Evolutionary conservation across 2,888 invertebrate species (phyloP).

Genomic region (Drosophila melanocephala): DNA sequence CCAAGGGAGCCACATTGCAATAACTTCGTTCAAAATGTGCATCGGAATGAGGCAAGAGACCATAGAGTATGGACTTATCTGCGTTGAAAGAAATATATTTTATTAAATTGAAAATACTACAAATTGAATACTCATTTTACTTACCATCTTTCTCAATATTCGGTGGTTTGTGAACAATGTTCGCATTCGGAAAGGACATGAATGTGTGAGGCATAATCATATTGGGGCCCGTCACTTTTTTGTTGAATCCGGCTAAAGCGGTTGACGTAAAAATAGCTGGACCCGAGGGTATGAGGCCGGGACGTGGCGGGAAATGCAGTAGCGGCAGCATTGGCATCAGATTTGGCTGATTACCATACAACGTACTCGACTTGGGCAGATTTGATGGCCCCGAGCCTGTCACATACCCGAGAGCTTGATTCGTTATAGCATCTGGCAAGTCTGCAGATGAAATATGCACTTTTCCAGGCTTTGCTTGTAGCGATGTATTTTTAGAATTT

Average conservation of each 20-base stretch:
- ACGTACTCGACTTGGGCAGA: neutral
- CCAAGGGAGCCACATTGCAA: conserved; percentile 84
- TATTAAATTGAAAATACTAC: neutral
- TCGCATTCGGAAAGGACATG: conserved; percentile 34
- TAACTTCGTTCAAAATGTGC: conserved; percentile 74
- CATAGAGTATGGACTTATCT: conserved; percentile 27
- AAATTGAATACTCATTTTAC: neutral
- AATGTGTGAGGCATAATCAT: conserved; percentile 51
- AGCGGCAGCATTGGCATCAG: conserved; percentile 80
- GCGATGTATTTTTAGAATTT: neutral
- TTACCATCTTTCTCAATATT: conserved; percentile 37
- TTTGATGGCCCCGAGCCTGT: neutral
- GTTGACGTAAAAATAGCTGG: conserved; percentile 86
- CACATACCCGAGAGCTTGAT: conserved; percentile 9
- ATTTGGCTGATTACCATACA: conserved; percentile 71
- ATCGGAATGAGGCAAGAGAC: conserved; percentile 18
- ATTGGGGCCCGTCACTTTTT: conserved; percentile 23
- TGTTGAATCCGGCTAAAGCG: conserved; percentile 56
- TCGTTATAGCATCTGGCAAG: neutral
- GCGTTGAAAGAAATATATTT: neutral
- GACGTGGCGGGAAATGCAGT: conserved; percentile 86
- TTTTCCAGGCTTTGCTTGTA: neutral
- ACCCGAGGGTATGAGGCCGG: conserved; percentile 86
- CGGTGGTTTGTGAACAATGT: conserved; percentile 5
- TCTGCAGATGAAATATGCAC: conserved; percentile 4